Conservation (phyloP, 2,888 invertebrate species). For the Drosophila mercatorum region DNA sequence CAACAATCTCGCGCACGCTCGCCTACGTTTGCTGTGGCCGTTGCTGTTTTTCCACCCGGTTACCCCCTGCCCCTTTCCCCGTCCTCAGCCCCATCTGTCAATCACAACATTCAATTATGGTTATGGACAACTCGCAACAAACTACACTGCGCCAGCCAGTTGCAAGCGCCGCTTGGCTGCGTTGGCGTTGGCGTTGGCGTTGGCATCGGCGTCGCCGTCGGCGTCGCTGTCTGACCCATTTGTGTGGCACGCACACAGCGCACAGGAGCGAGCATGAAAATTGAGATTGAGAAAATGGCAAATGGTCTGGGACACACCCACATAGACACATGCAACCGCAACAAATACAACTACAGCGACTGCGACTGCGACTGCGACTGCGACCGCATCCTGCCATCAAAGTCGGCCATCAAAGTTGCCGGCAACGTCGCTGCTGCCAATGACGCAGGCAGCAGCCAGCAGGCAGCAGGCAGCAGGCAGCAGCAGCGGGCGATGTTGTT, state of each 20-base stretch:
- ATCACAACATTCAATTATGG: slow-evolving; percentile 70
- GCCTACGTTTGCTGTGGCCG: background rate
- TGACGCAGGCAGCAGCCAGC: slow-evolving; percentile 42
- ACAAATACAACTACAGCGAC: background rate
- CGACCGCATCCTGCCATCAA: slow-evolving; percentile 68
- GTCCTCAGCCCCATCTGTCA: slow-evolving; percentile 22
- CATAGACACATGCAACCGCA: slow-evolving; percentile 41
- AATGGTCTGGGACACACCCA: slow-evolving; percentile 20
- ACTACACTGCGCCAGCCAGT: no score
- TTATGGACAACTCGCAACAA: slow-evolving; percentile 36
- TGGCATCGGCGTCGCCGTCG: background rate
- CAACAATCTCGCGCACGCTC: slow-evolving; percentile 17
- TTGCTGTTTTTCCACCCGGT: background rate
- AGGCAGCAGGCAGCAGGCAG: slow-evolving; percentile 33
- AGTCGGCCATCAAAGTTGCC: slow-evolving; percentile 60
- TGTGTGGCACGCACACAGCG: slow-evolving; percentile 42
- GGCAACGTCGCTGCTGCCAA: slow-evolving; percentile 33
- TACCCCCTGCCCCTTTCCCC: background rate
- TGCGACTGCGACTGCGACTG: background rate
- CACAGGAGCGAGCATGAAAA: slow-evolving; percentile 6
- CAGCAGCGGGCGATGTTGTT: slow-evolving; percentile 33
- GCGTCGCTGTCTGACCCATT: slow-evolving; percentile 62
- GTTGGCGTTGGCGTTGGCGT: slow-evolving; percentile 1
- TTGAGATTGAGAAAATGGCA: background rate
- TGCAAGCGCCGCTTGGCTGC: background rate